These are phyloP conservation scores for Nettapus auritus DNA, from an alignment of 2,113 vertebrate genomes.

Conservation along the genomic window DNA sequence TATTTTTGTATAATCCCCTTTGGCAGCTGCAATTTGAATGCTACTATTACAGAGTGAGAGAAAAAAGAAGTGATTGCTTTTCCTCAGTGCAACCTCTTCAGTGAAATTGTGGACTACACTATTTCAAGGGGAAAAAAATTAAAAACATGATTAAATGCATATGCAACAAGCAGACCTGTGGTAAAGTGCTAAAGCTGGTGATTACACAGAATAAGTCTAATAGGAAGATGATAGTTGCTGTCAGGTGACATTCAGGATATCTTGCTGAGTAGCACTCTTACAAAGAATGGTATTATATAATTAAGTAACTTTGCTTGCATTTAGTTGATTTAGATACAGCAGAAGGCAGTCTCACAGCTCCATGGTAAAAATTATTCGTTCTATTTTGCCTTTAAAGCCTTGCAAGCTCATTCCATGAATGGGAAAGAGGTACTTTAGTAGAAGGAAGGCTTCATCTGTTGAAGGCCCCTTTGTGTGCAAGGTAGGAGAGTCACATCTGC, in stretches of 20 bases:
- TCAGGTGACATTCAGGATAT: neutral
- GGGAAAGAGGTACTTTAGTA: neutral
- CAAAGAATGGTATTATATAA: neutral
- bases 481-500: neutral
- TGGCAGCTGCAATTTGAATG: neutral
- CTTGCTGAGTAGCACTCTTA: neutral
- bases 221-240: neutral
- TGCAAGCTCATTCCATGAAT: neutral
- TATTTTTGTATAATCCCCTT: neutral
- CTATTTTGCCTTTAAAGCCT: neutral
- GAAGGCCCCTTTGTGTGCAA: neutral
- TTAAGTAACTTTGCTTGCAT: neutral
- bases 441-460: neutral
- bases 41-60: neutral
- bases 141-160: accelerated
- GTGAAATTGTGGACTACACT: neutral
- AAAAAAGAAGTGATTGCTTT: neutral
- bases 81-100: neutral
- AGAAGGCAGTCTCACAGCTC: neutral
- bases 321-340: neutral
- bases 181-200: neutral
- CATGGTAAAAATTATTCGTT: neutral
- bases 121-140: neutral
- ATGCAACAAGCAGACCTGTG: neutral
- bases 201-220: neutral